phyloP scores from a whole-genome alignment of 2,797 vertebrate genomes.

The Todus mexicanus region DNA sequence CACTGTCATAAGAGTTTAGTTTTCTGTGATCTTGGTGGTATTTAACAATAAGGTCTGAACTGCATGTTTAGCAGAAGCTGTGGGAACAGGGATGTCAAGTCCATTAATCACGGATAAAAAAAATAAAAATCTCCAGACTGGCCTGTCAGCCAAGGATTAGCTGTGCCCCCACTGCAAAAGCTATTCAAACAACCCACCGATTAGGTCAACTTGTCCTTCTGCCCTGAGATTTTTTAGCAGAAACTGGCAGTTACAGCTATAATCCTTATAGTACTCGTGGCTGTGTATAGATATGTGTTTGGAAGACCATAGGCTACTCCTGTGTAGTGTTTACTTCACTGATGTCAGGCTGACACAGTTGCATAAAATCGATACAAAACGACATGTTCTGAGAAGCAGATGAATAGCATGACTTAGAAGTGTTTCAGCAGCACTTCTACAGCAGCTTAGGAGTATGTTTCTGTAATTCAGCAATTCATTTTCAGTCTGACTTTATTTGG shows the following conservation, averaged over 20 bases:
- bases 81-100: slow-evolving; percentile 76
- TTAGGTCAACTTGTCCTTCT: slow-evolving; percentile 75
- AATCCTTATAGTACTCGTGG: slow-evolving; percentile 52
- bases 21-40: slow-evolving; percentile 77
- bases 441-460: slow-evolving; percentile 8
- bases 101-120: slow-evolving; percentile 79
- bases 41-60: slow-evolving; percentile 76
- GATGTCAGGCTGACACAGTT: slow-evolving; percentile 33
- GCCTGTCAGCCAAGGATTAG: slow-evolving; percentile 72
- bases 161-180: slow-evolving; percentile 65
- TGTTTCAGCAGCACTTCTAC: slow-evolving; percentile 17
- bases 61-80: slow-evolving; percentile 71
- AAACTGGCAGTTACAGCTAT: slow-evolving; percentile 57
- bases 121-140: slow-evolving; percentile 58
- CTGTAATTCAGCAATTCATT: slow-evolving; percentile 32
- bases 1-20: slow-evolving; percentile 69
- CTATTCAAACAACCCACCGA: slow-evolving; percentile 63
- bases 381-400: slow-evolving; percentile 30
- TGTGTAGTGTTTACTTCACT: neutral
- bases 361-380: slow-evolving; percentile 2
- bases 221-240: slow-evolving; percentile 53
- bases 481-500: neutral
- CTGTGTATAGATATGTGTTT: neutral
- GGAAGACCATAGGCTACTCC: slow-evolving; percentile 2
- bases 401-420: slow-evolving; percentile 29